Evolutionary conservation across 1,140 invertebrate species (phyloP).

Genomic region (Conus ventricosus): DNA sequence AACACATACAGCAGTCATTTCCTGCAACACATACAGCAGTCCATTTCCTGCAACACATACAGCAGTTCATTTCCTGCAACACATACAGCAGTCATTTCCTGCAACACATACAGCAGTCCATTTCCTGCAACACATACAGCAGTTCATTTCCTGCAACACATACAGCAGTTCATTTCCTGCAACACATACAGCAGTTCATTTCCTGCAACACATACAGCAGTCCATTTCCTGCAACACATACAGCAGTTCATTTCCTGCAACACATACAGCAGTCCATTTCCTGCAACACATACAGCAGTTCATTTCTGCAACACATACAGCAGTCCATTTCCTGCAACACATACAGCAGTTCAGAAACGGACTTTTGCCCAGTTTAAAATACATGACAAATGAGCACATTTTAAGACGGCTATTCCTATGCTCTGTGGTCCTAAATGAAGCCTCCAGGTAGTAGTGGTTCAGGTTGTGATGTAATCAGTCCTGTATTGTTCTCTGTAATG

Average conservation of each 20-base stretch:
- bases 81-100: neutral
- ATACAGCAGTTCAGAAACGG: neutral
- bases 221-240: constrained; percentile 3
- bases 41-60: constrained; percentile 11
- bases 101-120: neutral
- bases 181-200: neutral
- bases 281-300: neutral
- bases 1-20: constrained; percentile 5
- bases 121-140: constrained; percentile 17
- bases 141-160: constrained; percentile 10
- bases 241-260: constrained; percentile 1
- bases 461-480: no score
- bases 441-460: no score
- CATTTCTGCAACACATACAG: constrained; percentile 16
- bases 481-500: no score
- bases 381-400: no score
- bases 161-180: neutral
- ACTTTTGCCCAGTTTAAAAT: no score
- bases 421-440: no score
- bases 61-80: constrained; percentile 1
- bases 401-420: no score
- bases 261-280: neutral
- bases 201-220: constrained; percentile 11
- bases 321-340: constrained; percentile 82
- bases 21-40: constrained; percentile 5